Evolutionary conservation across 2,888 invertebrate species (phyloP), one percentile per base, ranked within the genome.

Genomic region (Tridacna crocea): DNA sequence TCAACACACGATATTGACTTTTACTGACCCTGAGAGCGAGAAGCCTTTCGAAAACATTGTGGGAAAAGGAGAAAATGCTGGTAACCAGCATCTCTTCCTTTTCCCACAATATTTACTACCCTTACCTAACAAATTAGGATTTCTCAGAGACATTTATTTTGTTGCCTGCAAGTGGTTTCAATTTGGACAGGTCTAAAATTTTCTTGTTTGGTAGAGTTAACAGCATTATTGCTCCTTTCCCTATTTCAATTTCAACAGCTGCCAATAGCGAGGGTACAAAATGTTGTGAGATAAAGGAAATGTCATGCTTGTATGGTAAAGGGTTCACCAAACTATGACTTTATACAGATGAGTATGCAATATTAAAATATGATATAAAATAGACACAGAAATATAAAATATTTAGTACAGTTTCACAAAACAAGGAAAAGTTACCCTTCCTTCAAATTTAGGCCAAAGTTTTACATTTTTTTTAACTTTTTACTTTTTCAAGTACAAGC

Each of bases 101-200:
- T 61, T 3, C 24, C 61, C 61, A 24, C 61, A 61, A 61, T 3
- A 10, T 22, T n/a, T 61, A 10, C 61, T 10, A 61, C n/a, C 1
- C 4, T 55, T 2, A 6, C 17, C 19, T n/a, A 6, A 19, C 55
- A 55, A 55, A 10, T 55, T 17, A 10, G 19, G n/a, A 19, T 55
- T n/a, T n/a, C n/a, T n/a, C n/a, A n/a, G n/a, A n/a, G n/a, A n/a
- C 12, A 51, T 17, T 17, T 13, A 51, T 51, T 51, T 12, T 60
- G 60, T 60, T 10, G n/a, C n/a, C 60, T 60, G n/a, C 60, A 60
- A 60, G n/a, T 60, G n/a, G 24, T 63, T 63, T 63, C 26, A 63
- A 22, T 22, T 63, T 19, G 60, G 60, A 60, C n/a, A n/a, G n/a
- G 19, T 63, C 24, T 24, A 12, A 10, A 22, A 8, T 63, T n/a